Evolutionary conservation across 2,888 invertebrate species (phyloP).

Genomic region (Linnaemya tessellans): DNA sequence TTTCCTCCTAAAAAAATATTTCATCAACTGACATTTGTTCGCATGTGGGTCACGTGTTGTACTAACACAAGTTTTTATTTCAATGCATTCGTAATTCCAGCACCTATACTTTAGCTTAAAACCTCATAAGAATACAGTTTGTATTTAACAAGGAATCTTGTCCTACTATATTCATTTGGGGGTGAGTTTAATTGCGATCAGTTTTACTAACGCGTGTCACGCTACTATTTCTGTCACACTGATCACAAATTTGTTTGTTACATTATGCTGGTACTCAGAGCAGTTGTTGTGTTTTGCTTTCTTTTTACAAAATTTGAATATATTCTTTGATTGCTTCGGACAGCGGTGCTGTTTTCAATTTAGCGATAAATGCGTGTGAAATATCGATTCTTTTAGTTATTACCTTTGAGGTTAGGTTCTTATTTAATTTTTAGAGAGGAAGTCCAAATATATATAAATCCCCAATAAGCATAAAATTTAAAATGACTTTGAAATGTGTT

Average conservation of each 20-base stretch:
- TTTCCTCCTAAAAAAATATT: slow-evolving; percentile 4
- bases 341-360: slow-evolving; percentile 25
- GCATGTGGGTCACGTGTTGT: slow-evolving; percentile 70
- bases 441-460: no score
- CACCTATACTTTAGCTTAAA: background rate
- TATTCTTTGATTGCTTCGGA: slow-evolving; percentile 17
- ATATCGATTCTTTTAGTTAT: slow-evolving; percentile 42
- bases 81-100: slow-evolving; percentile 18
- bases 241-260: slow-evolving; percentile 55
- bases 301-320: slow-evolving; percentile 39
- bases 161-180: slow-evolving; percentile 1
- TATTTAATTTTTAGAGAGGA: no score
- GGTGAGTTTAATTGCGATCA: slow-evolving; percentile 58
- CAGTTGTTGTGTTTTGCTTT: slow-evolving; percentile 4
- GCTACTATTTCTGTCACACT: slow-evolving; percentile 42
- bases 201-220: slow-evolving; percentile 63
- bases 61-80: slow-evolving; percentile 6
- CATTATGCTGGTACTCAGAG: slow-evolving; percentile 64
- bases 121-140: slow-evolving; percentile 7
- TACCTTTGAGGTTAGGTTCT: background rate
- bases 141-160: slow-evolving; percentile 24
- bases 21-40: slow-evolving; percentile 61
- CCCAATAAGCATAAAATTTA: no score
- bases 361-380: slow-evolving; percentile 32
- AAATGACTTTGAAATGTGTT: no score